phyloP scores from a whole-genome alignment of 2,888 invertebrate genomes.

The Odontomyia ornata region DNA sequence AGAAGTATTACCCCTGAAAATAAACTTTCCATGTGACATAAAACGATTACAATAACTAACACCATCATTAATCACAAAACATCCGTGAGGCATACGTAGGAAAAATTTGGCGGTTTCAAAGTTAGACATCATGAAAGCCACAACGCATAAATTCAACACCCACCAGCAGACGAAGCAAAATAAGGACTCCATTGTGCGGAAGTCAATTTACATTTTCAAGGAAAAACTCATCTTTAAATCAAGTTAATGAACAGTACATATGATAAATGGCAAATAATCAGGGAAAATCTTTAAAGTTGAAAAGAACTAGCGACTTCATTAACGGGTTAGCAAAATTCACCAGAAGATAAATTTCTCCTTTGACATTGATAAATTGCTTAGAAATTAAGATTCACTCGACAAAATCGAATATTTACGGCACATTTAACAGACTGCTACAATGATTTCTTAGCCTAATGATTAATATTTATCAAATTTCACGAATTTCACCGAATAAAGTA shows the following conservation, averaged over 20 bases:
- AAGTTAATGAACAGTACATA: not conserved
- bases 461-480: not conserved
- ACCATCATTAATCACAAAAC: no score
- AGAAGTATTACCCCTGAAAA: no score
- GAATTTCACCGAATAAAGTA: not conserved
- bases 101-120: no score
- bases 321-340: no score
- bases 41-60: no score
- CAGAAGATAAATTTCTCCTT: not conserved
- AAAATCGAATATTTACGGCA: not conserved
- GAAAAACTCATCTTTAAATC: no score
- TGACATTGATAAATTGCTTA: not conserved
- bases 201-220: not conserved
- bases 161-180: no score
- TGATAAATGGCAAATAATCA: constrained; percentile 1
- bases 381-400: not conserved
- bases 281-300: not conserved
- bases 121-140: no score
- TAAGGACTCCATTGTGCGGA: not conserved
- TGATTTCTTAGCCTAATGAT: not conserved
- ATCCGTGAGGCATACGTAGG: no score
- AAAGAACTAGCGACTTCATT: not conserved
- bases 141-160: no score
- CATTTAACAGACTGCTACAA: no score
- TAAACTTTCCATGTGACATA: no score